Percentiles rank a stretch among this genome's conserved stretches.
phyloP scores from a whole-genome alignment of 2,797 vertebrate species.

The Syngnathus rostellatus region DNA sequence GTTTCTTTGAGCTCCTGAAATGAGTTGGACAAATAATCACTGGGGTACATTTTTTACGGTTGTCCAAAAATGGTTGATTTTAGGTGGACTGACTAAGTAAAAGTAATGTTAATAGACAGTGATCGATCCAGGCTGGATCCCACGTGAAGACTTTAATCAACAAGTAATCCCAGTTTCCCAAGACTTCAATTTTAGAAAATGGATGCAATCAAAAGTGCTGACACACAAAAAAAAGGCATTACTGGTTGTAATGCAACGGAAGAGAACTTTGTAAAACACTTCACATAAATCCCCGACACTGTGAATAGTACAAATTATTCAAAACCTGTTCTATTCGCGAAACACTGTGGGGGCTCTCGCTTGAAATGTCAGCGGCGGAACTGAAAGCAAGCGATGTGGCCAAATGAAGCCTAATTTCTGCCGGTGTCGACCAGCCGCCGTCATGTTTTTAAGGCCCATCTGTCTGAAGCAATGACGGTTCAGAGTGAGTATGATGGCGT shows the following conservation, averaged over 20 bases:
- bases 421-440: constrained; percentile 68
- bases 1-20: constrained; percentile 90
- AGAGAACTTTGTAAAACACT: too few relatives aligned
- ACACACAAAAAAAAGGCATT: too few relatives aligned
- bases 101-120: too few relatives aligned
- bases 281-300: constrained; percentile 24
- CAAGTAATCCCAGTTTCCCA: too few relatives aligned
- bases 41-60: neutral
- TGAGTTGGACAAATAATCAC: constrained; percentile 11
- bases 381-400: constrained; percentile 62
- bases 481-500: constrained; percentile 21
- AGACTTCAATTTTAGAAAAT: too few relatives aligned
- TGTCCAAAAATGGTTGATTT: neutral
- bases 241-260: too few relatives aligned
- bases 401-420: constrained; percentile 74
- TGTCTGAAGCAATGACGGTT: constrained; percentile 57
- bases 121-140: too few relatives aligned
- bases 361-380: constrained; percentile 62
- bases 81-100: too few relatives aligned
- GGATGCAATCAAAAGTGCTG: too few relatives aligned
- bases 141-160: too few relatives aligned
- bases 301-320: constrained; percentile 43
- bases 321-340: constrained; percentile 56
- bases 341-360: constrained; percentile 54
- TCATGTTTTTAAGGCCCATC: constrained; percentile 61